These are phyloP conservation scores for Sternarchorhynchus goeldii DNA, from an alignment of 2,797 vertebrate species.

Conservation along the genomic window DNA sequence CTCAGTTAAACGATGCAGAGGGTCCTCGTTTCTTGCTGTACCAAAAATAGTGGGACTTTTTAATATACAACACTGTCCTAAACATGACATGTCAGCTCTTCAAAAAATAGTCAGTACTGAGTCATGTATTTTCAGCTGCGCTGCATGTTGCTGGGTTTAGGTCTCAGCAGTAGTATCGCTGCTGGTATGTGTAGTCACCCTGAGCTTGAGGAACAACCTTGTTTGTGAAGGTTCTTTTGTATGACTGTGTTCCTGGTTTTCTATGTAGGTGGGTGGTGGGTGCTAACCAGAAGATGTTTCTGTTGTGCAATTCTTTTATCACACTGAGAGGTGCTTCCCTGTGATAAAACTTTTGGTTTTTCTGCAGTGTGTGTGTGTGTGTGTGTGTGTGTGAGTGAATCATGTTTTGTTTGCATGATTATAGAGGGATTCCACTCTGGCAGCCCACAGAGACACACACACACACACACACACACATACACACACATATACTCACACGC, in stretches of 20 bases:
- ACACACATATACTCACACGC: slow-evolving; percentile 4
- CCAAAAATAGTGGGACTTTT: background rate
- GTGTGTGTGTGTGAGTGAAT: background rate
- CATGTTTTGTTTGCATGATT: background rate
- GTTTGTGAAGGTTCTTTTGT: no score
- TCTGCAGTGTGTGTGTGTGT: background rate
- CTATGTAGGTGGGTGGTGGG: no score
- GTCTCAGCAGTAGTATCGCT: no score
- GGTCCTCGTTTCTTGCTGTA: background rate
- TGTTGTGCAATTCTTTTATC: background rate
- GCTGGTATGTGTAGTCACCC: no score
- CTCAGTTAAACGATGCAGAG: background rate
- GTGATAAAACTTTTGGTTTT: background rate
- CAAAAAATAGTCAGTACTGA: no score
- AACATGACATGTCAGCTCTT: no score
- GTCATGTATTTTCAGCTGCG: no score
- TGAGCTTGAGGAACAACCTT: no score
- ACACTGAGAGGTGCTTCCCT: background rate
- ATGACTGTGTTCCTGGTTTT: no score
- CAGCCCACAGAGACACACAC: slow-evolving; percentile 12
- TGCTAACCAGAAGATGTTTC: no score
- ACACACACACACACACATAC: slow-evolving; percentile 8
- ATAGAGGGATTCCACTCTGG: slow-evolving; percentile 25
- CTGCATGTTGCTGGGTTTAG: no score
- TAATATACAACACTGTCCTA: no score